Percentiles rank a stretch among this genome's conserved stretches.
Conservation (phyloP, 2,113 vertebrate genomes). For the zebrafish (Danio rerio) region DNA sequence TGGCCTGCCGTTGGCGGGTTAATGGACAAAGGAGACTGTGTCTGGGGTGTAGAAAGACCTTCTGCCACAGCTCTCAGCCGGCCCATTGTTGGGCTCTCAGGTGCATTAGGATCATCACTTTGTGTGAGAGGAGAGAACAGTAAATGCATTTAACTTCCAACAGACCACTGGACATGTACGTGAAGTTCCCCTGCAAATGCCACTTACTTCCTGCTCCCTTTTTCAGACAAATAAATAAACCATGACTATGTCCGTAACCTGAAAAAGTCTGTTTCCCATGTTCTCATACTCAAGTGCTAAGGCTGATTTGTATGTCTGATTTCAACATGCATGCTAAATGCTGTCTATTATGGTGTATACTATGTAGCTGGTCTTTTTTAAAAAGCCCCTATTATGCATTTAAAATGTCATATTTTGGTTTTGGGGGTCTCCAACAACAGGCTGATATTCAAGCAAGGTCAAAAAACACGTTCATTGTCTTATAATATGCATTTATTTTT, state of each 20-base stretch:
- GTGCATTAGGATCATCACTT: slow-evolving; percentile 55
- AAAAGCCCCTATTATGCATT: too few relatives aligned
- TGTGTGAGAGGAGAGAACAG: slow-evolving; percentile 46
- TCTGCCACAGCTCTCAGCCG: not conserved
- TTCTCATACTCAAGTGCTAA: too few relatives aligned
- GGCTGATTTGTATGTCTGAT: too few relatives aligned
- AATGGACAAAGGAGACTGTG: slow-evolving; percentile 53
- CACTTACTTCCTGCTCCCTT: not conserved
- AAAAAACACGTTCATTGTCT: too few relatives aligned
- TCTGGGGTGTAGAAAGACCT: slow-evolving; percentile 36
- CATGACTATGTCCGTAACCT: not conserved
- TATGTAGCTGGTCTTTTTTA: too few relatives aligned
- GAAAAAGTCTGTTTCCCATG: not conserved
- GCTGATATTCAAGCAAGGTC: too few relatives aligned
- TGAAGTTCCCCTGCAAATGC: not conserved
- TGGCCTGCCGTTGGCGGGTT: slow-evolving; percentile 49
- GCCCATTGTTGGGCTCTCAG: slow-evolving; percentile 34
- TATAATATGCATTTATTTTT: too few relatives aligned
- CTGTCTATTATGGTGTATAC: too few relatives aligned
- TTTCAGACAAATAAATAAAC: slow-evolving; percentile 35
- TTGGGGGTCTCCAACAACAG: too few relatives aligned
- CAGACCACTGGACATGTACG: slow-evolving; percentile 38
- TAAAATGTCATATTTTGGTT: too few relatives aligned
- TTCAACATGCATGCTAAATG: too few relatives aligned
- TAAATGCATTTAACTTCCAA: slow-evolving; percentile 56